Evolutionary conservation across 2,113 vertebrate genomes (phyloP).

Genomic region (Tautogolabrus adspersus): DNA sequence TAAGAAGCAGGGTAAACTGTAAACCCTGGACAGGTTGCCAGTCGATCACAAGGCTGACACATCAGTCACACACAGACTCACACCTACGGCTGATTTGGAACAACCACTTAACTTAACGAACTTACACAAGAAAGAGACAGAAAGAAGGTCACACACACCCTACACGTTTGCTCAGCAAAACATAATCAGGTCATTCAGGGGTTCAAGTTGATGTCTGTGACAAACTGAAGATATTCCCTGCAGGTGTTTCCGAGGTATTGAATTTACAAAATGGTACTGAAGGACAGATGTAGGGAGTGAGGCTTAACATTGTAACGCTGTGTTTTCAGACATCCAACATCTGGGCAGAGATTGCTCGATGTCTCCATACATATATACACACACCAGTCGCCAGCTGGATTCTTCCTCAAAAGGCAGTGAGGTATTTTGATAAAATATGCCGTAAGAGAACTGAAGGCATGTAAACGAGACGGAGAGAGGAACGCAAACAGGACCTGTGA

Average conservation of each 20-base stretch:
- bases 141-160: too few species aligned
- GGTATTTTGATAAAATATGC: constrained; percentile 51
- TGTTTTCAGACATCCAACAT: neutral
- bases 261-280: neutral
- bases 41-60: too few species aligned
- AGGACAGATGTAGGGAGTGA: neutral
- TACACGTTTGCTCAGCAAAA: too few species aligned
- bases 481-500: constrained; percentile 57
- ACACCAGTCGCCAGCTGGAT: constrained; percentile 45
- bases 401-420: constrained; percentile 39
- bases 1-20: too few species aligned
- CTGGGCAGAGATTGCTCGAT: constrained; percentile 1
- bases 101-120: too few species aligned
- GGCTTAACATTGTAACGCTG: neutral
- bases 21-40: too few species aligned
- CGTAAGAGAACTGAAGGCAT: constrained; percentile 45
- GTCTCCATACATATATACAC: neutral
- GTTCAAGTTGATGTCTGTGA: too few species aligned
- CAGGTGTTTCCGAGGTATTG: neutral
- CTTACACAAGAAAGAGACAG: too few species aligned
- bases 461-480: constrained; percentile 53
- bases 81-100: too few species aligned
- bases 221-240: neutral
- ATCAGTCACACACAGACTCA: too few species aligned
- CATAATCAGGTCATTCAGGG: too few species aligned